Base-by-base conservation (phyloP, 2,113 vertebrate species). In the Litocranius walleri region DNA sequence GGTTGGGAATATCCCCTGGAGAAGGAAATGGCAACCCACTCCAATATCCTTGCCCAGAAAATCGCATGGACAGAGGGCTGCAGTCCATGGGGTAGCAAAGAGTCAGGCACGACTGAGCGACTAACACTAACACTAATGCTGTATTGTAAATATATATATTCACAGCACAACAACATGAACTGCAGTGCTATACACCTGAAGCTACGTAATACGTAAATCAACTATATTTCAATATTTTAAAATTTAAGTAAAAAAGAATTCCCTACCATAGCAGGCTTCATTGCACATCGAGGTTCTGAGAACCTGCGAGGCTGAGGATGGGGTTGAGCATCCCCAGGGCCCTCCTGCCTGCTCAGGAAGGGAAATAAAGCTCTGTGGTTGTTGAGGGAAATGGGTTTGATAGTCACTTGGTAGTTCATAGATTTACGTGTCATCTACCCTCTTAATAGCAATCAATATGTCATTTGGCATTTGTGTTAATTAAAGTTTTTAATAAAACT, bases 401-500 rank as follows among this genome's bases (percentile, higher is more conserved):
- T 7, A 93, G 43, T 23, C 33, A 14, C 56, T 74, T 27, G 1
- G 62, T 84, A 30, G 88, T 89, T 96, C 83, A 27, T 48, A 81
- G 57, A 93, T 92, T 96, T 50, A 36, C 43, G 27, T 56, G 48
- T 10, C 7, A 52, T 80, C 92, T 92, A 83, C 95, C 50, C 62
- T 52, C 85, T 96, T 90, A 61, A 88, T 59, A 97, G 93, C 54
- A 59, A 40, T 19, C 77, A 56, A 64, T 83, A 74, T 90, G 96
- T 88, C 96, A 93, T 78, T 95, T 94, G 84, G 50, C 64, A 93
- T 95, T 97, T 95, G 86, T 97, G 88, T 88, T 97, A 97, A 98
- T 97, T 98, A 98, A 98, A 98, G 88, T 95, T 97, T 97, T 97
- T 83, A 97, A 97, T 97, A 97, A 91, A 98, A 98, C 93, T 97